phyloP scores from a whole-genome alignment of 2,797 vertebrate species.

The Tympanoctomys barrerae region DNA sequence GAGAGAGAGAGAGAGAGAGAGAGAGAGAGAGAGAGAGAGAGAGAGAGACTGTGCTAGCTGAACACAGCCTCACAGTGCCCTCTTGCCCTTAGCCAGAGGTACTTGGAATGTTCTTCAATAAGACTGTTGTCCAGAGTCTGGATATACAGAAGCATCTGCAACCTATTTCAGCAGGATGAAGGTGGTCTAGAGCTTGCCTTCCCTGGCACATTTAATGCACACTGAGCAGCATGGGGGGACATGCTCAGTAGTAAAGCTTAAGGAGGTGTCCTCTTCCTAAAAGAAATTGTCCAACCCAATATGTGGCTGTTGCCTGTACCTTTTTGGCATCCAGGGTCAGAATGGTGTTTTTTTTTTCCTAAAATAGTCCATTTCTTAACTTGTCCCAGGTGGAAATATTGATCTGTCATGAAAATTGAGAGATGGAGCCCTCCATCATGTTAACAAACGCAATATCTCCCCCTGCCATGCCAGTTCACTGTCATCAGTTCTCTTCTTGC shows the following conservation, averaged over 20 bases:
- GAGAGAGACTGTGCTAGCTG: slow-evolving; percentile 55
- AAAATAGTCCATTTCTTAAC: slow-evolving; percentile 29
- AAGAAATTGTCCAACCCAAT: slow-evolving; percentile 46
- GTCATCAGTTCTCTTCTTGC: slow-evolving; percentile 44
- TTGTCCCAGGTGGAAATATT: slow-evolving; percentile 60
- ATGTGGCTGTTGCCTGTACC: slow-evolving; percentile 41
- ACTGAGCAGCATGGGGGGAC: not conserved
- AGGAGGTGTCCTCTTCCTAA: slow-evolving; percentile 41
- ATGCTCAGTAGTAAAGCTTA: slow-evolving; percentile 54
- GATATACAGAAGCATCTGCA: slow-evolving; percentile 49
- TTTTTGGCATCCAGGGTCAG: slow-evolving; percentile 34
- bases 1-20: slow-evolving; percentile 2
- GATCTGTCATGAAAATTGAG: slow-evolving; percentile 48
- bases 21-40: slow-evolving; percentile 30
- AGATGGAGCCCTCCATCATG: slow-evolving; percentile 42
- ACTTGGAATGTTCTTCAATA: slow-evolving; percentile 69
- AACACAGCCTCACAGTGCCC: slow-evolving; percentile 40
- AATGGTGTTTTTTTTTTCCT: slow-evolving; percentile 15
- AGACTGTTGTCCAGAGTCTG: slow-evolving; percentile 59
- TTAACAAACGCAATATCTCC: slow-evolving; percentile 1
- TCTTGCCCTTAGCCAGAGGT: slow-evolving; percentile 24
- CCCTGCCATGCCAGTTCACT: not conserved
- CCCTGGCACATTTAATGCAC: slow-evolving; percentile 64
- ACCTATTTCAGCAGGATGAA: slow-evolving; percentile 60
- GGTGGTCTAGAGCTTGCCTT: slow-evolving; percentile 53